These are phyloP conservation scores for Gisinianus flammeolus DNA, from an alignment of 2,888 invertebrate species.

Conservation along the genomic window DNA sequence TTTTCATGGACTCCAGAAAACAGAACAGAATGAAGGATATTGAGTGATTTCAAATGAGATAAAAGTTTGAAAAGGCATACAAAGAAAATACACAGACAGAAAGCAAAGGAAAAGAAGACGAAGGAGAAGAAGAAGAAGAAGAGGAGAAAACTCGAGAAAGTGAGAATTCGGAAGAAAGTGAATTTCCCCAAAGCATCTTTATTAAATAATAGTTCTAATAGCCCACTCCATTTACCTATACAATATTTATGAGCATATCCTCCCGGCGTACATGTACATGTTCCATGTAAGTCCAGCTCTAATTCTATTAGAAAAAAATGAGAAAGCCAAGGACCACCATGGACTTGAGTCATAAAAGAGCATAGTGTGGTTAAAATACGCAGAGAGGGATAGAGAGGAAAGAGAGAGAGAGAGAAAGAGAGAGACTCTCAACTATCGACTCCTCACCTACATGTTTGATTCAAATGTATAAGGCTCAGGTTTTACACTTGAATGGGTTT, in stretches of 20 bases:
- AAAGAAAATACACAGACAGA: background rate
- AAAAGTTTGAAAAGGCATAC: background rate
- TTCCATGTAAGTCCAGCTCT: no score
- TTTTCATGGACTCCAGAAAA: slow-evolving; percentile 12
- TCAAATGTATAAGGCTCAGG: slow-evolving; percentile 4
- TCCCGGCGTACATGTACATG: no score
- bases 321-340: no score
- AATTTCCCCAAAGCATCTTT: background rate
- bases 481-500: slow-evolving; percentile 12
- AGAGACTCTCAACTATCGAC: no score
- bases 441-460: no score
- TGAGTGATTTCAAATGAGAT: slow-evolving; percentile 15
- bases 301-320: no score
- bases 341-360: no score
- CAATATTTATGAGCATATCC: no score
- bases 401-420: no score
- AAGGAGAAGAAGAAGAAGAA: background rate
- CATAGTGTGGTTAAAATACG: background rate
- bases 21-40: background rate
- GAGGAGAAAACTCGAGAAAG: background rate
- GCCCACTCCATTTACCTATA: no score
- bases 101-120: background rate
- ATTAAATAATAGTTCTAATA: no score
- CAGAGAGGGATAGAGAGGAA: slow-evolving; percentile 5
- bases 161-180: background rate